These are phyloP conservation scores for Zophobas atratus DNA, from an alignment of 1,140 invertebrate genomes.

Conservation along the genomic window DNA sequence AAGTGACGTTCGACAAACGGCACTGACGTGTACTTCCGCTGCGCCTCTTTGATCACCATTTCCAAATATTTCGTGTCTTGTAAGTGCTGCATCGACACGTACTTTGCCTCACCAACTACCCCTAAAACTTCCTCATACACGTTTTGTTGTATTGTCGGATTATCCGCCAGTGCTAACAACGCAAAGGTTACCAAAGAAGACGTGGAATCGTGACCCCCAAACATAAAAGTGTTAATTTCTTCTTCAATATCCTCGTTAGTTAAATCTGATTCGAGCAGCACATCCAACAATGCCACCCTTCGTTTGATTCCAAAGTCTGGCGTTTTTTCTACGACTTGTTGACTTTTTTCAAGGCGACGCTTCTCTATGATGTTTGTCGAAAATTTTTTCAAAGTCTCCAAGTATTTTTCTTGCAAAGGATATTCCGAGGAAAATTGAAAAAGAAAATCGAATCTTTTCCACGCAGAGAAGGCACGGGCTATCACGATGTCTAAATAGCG, in stretches of 20 bases:
- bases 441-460: constrained; percentile 46
- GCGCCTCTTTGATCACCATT: constrained; percentile 74
- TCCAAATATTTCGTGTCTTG: constrained; percentile 78
- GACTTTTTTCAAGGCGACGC: constrained; percentile 45
- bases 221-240: constrained; percentile 89
- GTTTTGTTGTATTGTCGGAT: constrained; percentile 76
- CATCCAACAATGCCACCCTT: constrained; percentile 52
- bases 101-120: no score
- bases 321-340: not conserved
- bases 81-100: constrained; percentile 70
- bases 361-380: constrained; percentile 47
- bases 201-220: constrained; percentile 84
- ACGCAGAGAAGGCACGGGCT: constrained; percentile 49
- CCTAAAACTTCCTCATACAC: constrained; percentile 74
- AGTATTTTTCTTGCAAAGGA: constrained; percentile 40
- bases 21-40: constrained; percentile 77
- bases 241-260: constrained; percentile 79
- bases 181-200: constrained; percentile 74
- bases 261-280: constrained; percentile 52
- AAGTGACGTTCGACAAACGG: constrained; percentile 75
- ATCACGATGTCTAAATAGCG: constrained; percentile 52
- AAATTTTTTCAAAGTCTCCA: constrained; percentile 48
- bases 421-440: constrained; percentile 50
- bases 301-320: constrained; percentile 24
- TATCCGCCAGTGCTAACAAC: constrained; percentile 73